phyloP scores from a whole-genome alignment of 2,888 invertebrate species.

The Conomelus anceps region DNA sequence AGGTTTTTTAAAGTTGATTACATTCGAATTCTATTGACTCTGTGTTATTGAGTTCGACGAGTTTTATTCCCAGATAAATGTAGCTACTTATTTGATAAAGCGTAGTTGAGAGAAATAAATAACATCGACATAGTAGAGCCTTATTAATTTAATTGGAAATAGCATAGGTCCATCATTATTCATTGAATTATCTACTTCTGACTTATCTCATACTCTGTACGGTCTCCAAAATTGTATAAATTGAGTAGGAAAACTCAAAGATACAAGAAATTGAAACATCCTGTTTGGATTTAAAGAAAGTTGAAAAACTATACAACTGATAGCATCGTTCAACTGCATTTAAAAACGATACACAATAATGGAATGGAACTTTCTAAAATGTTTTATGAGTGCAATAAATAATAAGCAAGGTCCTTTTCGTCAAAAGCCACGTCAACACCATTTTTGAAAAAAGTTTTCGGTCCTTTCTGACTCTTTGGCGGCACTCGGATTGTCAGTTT shows the following conservation, averaged over 20 bases:
- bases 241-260: not conserved
- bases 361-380: not conserved
- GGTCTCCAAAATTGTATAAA: too few species aligned
- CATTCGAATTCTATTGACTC: too few species aligned
- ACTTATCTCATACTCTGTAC: too few species aligned
- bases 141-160: too few species aligned
- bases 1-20: too few species aligned
- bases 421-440: not conserved
- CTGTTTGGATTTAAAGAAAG: not conserved
- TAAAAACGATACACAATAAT: not conserved
- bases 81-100: too few species aligned
- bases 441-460: not conserved
- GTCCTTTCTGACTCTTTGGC: not conserved
- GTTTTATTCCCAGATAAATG: too few species aligned
- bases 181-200: too few species aligned
- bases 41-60: too few species aligned
- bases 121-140: too few species aligned
- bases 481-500: not conserved
- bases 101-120: too few species aligned
- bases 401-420: not conserved
- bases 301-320: not conserved
- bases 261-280: not conserved
- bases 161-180: too few species aligned
- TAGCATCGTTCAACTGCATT: not conserved
- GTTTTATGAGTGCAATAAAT: not conserved